Evolutionary conservation across 2,797 vertebrate genomes (phyloP).

Genomic region (Sebastes trivittatus): DNA sequence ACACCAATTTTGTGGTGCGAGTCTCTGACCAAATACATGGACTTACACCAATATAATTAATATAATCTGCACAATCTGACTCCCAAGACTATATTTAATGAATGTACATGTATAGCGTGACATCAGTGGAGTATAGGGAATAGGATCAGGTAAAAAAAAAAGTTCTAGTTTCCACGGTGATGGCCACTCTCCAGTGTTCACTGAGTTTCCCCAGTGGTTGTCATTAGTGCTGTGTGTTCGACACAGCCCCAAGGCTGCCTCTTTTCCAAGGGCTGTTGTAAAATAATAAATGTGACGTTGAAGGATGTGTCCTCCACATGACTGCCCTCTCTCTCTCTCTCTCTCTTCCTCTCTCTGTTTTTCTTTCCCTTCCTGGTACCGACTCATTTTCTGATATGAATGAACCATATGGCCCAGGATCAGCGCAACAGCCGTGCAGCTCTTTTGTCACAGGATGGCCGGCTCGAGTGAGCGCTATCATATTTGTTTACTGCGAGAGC

Average conservation of each 20-base stretch:
- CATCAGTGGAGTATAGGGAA: conserved; percentile 11
- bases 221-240: conserved; percentile 51
- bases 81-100: neutral
- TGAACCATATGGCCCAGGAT: conserved; percentile 51
- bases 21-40: neutral
- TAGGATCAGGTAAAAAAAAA: conserved; percentile 25
- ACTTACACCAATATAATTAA: conserved; percentile 1
- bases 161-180: conserved; percentile 35
- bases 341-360: neutral
- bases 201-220: conserved; percentile 46
- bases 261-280: conserved; percentile 65
- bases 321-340: conserved; percentile 40
- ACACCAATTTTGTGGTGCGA: neutral
- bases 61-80: neutral
- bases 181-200: conserved; percentile 45
- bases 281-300: conserved; percentile 77
- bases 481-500: conserved; percentile 75
- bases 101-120: neutral
- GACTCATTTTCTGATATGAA: conserved; percentile 49
- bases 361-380: conserved; percentile 12
- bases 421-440: neutral
- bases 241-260: conserved; percentile 52
- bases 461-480: conserved; percentile 41
- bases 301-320: conserved; percentile 74
- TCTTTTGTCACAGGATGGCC: conserved; percentile 45